Conservation (phyloP, 2,888 invertebrate species). For the Pristionchus arcanus region DNA sequence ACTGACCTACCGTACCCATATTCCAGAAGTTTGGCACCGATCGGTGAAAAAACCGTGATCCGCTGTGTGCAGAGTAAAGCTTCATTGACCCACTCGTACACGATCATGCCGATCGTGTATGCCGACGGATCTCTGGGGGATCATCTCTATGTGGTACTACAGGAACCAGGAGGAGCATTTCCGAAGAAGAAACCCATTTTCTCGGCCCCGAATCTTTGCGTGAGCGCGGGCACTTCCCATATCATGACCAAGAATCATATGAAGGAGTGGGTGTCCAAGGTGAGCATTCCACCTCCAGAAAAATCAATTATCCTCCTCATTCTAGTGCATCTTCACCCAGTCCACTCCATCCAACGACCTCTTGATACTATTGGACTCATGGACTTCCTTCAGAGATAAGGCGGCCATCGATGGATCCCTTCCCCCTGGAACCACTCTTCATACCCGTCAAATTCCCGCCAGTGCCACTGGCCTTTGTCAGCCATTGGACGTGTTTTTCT, state of each 20-base stretch:
- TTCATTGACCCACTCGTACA: constrained; percentile 18
- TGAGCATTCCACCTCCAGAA: background rate
- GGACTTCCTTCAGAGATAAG: background rate
- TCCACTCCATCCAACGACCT: background rate
- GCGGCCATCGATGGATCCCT: background rate
- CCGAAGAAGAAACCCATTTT: background rate
- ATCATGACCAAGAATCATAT: constrained; percentile 36
- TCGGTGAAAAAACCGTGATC: background rate
- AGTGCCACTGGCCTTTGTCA: background rate
- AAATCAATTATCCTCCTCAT: background rate
- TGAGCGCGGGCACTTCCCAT: background rate
- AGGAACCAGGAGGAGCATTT: constrained; percentile 5
- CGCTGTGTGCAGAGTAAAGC: background rate
- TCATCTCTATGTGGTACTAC: constrained; percentile 16
- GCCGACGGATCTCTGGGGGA: constrained; percentile 54
- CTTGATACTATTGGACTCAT: background rate
- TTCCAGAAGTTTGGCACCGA: background rate
- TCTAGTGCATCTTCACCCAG: background rate
- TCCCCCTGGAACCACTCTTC: background rate
- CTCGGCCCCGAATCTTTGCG: too few species aligned
- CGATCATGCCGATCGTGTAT: constrained; percentile 58
- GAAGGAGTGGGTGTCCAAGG: constrained; percentile 26
- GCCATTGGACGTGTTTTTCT: background rate
- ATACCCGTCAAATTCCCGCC: background rate
- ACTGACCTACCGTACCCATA: background rate